Evolutionary conservation across 2,797 vertebrate genomes (phyloP).

Genomic region (Bradypodion pumilum): DNA sequence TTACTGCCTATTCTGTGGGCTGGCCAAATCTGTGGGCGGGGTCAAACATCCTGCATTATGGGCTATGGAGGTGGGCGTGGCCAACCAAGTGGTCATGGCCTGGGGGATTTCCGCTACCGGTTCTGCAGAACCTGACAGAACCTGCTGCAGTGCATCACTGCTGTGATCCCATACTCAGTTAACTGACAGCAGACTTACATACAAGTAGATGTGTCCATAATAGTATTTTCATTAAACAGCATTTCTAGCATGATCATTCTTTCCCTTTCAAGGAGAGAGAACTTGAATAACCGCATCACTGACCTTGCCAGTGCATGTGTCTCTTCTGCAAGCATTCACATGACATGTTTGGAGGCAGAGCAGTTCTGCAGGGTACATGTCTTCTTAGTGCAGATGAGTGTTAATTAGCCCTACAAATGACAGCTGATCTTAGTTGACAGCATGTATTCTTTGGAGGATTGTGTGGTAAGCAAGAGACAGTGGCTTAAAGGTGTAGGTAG

Average conservation of each 20-base stretch:
- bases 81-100: too few species aligned
- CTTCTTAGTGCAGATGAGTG: background rate
- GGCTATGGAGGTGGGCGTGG: too few species aligned
- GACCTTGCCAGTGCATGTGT: background rate
- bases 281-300: background rate
- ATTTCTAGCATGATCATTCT: background rate
- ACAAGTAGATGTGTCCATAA: background rate
- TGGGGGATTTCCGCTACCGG: too few species aligned
- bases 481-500: background rate
- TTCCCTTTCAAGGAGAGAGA: background rate
- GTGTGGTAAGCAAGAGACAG: background rate
- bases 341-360: background rate
- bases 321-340: background rate
- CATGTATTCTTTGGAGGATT: conserved; percentile 2
- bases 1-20: too few species aligned
- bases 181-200: background rate
- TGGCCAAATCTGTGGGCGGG: too few species aligned
- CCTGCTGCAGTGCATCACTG: too few species aligned
- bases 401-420: background rate
- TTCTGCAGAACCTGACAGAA: too few species aligned
- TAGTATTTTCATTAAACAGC: background rate
- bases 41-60: too few species aligned
- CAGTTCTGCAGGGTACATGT: background rate
- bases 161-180: background rate
- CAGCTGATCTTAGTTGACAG: background rate